These are phyloP conservation scores for Halocynthia roretzi DNA, from an alignment of 23 tunicate species.

Conservation along the genomic window DNA sequence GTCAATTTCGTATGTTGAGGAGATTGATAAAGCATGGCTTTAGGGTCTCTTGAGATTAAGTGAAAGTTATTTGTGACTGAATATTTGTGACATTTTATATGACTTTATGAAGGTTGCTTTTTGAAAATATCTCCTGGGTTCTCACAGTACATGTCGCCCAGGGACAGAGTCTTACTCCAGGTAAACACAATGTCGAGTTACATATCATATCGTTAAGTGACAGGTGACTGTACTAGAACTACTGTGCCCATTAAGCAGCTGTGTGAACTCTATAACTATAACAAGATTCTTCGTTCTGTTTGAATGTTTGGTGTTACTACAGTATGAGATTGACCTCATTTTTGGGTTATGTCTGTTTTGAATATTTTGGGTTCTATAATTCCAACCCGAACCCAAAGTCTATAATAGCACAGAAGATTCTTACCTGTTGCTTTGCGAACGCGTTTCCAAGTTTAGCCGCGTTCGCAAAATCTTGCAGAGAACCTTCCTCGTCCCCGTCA, in stretches of 20 bases:
- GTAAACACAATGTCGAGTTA: not conserved
- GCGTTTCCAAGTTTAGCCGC: constrained; percentile 84
- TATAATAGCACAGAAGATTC: not conserved
- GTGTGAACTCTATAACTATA: too few species aligned
- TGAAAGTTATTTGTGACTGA: not conserved
- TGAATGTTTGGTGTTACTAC: too few species aligned
- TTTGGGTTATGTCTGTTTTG: too few species aligned
- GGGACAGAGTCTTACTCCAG: too few species aligned
- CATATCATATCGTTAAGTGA: not conserved
- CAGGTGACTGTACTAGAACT: not conserved
- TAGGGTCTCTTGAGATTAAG: not conserved
- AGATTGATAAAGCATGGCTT: not conserved
- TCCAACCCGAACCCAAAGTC: not conserved
- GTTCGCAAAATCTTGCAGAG: constrained; percentile 47
- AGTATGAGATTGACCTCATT: too few species aligned
- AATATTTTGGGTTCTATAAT: not conserved
- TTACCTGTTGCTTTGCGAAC: constrained; percentile 89
- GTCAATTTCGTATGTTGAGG: not conserved
- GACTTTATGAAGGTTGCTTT: too few species aligned
- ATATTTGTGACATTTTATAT: too few species aligned
- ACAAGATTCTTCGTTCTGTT: too few species aligned
- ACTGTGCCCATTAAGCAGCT: not conserved
- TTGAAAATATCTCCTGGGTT: too few species aligned
- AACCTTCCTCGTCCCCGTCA: constrained; percentile 47
- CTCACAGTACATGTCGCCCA: too few species aligned